Evolutionary conservation across 2,888 invertebrate species (phyloP).

Genomic region (Agrochola litura): DNA sequence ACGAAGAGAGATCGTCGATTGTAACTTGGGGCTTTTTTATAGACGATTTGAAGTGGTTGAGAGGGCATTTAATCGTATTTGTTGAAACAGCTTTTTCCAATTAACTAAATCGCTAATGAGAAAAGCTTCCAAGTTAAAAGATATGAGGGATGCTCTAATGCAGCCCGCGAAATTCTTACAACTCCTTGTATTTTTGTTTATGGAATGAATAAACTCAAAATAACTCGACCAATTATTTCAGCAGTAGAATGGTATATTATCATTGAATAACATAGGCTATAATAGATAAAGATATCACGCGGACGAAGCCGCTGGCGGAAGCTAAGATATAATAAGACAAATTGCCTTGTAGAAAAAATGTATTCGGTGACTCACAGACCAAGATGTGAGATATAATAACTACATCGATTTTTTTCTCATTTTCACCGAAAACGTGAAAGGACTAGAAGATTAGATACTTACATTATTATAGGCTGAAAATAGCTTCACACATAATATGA

Average conservation of each 20-base stretch:
- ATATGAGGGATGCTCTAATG: neutral
- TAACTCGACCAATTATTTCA: too few species aligned
- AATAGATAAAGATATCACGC: too few species aligned
- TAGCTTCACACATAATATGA: neutral
- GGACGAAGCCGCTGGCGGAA: too few species aligned
- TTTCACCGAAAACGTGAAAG: constrained; percentile 22
- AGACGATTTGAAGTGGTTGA: neutral
- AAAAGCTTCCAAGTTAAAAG: neutral
- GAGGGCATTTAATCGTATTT: neutral
- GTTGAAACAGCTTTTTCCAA: neutral
- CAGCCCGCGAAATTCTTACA: too few species aligned
- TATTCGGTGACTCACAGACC: constrained; percentile 8
- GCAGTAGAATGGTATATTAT: too few species aligned
- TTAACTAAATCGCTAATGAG: neutral
- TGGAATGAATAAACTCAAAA: too few species aligned
- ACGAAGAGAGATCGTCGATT: neutral
- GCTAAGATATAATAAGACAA: neutral
- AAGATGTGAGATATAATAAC: constrained; percentile 3
- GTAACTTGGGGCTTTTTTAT: too few species aligned
- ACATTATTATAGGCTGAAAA: constrained; percentile 23
- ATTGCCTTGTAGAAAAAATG: neutral
- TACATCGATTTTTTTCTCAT: constrained; percentile 31
- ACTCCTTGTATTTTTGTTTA: too few species aligned
- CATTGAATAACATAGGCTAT: too few species aligned
- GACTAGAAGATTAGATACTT: constrained; percentile 20